Conservation (phyloP, 1,140 invertebrate genomes). For the Prorops nasuta region DNA sequence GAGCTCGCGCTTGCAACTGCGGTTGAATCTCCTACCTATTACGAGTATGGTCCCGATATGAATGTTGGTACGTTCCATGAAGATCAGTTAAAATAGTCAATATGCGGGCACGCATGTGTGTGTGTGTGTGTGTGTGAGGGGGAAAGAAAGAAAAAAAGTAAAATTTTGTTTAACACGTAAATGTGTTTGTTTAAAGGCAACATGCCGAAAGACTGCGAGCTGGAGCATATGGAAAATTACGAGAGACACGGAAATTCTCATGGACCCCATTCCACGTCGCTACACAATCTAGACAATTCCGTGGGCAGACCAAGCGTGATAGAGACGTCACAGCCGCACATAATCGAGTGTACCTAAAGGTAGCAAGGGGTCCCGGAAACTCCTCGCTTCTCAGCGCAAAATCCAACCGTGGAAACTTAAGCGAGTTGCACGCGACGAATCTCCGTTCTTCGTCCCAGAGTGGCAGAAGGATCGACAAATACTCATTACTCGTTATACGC, state of each 20-base stretch:
- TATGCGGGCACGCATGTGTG: no score
- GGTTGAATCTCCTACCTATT: conserved; percentile 62
- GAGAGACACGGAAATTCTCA: conserved; percentile 48
- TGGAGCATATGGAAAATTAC: conserved; percentile 52
- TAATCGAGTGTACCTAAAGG: conserved; percentile 82
- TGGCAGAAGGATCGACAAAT: conserved; percentile 11
- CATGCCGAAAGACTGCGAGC: conserved; percentile 50
- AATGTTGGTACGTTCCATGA: conserved; percentile 65
- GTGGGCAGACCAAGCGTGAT: conserved; percentile 73
- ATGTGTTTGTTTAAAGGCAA: conserved; percentile 36
- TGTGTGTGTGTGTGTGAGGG: no score
- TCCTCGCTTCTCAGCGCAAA: conserved; percentile 12
- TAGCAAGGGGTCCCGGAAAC: not conserved
- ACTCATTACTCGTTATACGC: no score
- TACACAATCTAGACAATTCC: conserved; percentile 63
- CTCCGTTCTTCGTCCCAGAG: not conserved
- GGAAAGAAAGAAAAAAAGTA: not conserved
- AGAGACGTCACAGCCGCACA: conserved; percentile 81
- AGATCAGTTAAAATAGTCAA: not conserved
- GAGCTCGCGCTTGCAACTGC: conserved; percentile 74
- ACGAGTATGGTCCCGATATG: conserved; percentile 61
- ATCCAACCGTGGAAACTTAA: conserved; percentile 30
- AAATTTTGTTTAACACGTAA: not conserved
- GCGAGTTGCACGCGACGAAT: conserved; percentile 20
- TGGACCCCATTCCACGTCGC: conserved; percentile 49